A percentile compares a stretch with the other conserved stretches of the same genome.
Evolutionary conservation across 2,888 invertebrate genomes (phyloP).

Genomic region (Chorisops tibialis): DNA sequence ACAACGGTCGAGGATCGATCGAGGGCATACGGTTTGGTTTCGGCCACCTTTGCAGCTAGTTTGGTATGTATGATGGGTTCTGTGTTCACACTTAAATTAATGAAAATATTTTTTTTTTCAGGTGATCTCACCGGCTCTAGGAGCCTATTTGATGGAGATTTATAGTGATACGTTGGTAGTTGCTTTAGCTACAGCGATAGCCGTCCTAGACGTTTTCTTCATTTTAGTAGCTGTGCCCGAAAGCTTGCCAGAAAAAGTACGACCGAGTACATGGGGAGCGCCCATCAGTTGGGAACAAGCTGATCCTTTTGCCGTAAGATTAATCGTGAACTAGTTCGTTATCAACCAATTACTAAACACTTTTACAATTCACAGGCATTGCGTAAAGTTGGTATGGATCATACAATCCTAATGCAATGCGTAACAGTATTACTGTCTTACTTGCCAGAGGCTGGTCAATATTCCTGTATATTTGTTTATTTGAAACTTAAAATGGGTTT

Average conservation of each 20-base stretch:
- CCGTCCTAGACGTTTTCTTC: slow-evolving; percentile 95
- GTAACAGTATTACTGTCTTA: slow-evolving; percentile 97
- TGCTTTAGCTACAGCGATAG: slow-evolving; percentile 91
- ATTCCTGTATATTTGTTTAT: slow-evolving; percentile 99
- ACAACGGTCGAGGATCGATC: slow-evolving; percentile 95
- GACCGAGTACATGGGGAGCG: slow-evolving; percentile 75
- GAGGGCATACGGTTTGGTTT: slow-evolving; percentile 94
- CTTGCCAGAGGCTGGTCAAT: slow-evolving; percentile 97
- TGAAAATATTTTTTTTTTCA: slow-evolving; percentile 30
- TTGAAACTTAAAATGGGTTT: slow-evolving; percentile 97
- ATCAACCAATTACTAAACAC: neutral
- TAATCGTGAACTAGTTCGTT: neutral
- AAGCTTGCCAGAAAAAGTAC: slow-evolving; percentile 91
- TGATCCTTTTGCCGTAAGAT: slow-evolving; percentile 85
- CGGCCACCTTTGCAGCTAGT: slow-evolving; percentile 98
- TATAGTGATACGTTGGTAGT: slow-evolving; percentile 87
- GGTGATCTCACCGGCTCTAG: slow-evolving; percentile 93
- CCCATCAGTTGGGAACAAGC: slow-evolving; percentile 97
- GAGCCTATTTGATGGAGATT: slow-evolving; percentile 80
- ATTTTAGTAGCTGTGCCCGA: slow-evolving; percentile 98
- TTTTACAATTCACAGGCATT: slow-evolving; percentile 58
- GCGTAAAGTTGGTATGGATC: slow-evolving; percentile 88
- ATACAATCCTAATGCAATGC: slow-evolving; percentile 94
- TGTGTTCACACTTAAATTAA: neutral
- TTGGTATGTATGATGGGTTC: slow-evolving; percentile 63